Conservation (phyloP, 2,888 invertebrate species). For the Tetheella fluctuosa region DNA sequence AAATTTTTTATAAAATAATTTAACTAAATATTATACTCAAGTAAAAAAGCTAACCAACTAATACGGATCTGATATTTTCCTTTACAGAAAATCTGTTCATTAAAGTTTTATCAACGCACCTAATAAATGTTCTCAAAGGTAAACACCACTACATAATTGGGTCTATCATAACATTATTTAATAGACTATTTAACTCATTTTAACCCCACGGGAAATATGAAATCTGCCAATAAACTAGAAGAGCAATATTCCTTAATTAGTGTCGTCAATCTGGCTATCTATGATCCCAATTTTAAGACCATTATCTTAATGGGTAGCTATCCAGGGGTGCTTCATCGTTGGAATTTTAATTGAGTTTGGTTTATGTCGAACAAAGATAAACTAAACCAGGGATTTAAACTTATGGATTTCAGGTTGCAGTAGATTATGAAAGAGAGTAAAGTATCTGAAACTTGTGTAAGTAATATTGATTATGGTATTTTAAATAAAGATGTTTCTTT, state of each 20-base stretch:
- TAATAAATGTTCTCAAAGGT: not conserved
- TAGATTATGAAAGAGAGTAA: not conserved
- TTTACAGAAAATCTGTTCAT: not conserved
- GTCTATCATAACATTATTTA: not conserved
- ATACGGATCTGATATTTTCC: too few relatives aligned
- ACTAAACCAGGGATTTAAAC: constrained; percentile 1
- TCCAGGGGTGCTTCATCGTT: not conserved
- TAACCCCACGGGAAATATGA: not conserved
- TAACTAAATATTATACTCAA: too few relatives aligned
- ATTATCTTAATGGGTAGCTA: constrained; percentile 8
- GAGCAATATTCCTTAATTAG: constrained; percentile 9
- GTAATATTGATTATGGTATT: too few relatives aligned
- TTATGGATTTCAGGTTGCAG: not conserved
- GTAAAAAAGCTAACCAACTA: too few relatives aligned
- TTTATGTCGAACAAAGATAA: constrained; percentile 3
- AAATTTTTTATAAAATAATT: too few relatives aligned
- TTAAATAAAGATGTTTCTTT: too few relatives aligned
- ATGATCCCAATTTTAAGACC: constrained; percentile 11
- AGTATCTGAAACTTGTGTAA: too few relatives aligned
- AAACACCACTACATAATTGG: not conserved
- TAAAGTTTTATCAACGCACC: not conserved
- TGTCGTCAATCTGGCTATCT: constrained; percentile 7
- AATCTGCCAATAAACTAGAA: not conserved
- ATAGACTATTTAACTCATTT: not conserved
- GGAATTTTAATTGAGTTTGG: constrained; percentile 10